phyloP scores from a whole-genome alignment of 2,113 vertebrate species.

The Myanophis thanlyinensis region DNA sequence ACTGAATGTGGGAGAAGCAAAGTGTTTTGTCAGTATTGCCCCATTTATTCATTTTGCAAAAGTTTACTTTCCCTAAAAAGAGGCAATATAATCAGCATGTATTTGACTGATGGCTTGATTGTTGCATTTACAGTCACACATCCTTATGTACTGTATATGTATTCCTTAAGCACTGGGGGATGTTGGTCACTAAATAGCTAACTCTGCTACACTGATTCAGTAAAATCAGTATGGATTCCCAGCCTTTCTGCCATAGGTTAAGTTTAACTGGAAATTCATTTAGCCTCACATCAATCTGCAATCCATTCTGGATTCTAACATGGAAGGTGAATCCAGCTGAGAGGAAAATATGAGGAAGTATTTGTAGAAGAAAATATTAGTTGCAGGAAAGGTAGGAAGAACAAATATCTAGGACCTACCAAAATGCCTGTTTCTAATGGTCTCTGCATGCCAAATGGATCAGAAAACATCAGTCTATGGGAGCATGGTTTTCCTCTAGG shows the following conservation, averaged over 20 bases:
- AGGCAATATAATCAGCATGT: not conserved
- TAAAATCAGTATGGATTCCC: not conserved
- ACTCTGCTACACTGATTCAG: not conserved
- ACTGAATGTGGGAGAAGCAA: not conserved
- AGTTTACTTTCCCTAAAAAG: not conserved
- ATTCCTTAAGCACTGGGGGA: not conserved
- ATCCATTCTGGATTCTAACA: not conserved
- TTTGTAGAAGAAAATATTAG: not conserved
- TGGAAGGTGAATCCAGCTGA: not conserved
- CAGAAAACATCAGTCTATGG: not conserved
- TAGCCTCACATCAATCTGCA: not conserved
- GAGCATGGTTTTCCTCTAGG: not conserved
- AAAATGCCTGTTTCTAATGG: not conserved
- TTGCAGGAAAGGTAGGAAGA: not conserved
- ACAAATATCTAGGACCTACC: not conserved
- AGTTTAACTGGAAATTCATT: not conserved
- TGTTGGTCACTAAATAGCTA: not conserved
- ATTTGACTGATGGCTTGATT: not conserved
- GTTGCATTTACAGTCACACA: not conserved
- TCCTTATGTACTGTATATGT: not conserved
- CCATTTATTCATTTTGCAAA: not conserved
- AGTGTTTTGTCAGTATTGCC: not conserved
- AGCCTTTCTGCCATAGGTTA: not conserved
- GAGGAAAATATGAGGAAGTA: not conserved
- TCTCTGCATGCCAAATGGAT: not conserved